phyloP scores from a whole-genome alignment of 2,797 vertebrate genomes.

The Eulemur coronatus region DNA sequence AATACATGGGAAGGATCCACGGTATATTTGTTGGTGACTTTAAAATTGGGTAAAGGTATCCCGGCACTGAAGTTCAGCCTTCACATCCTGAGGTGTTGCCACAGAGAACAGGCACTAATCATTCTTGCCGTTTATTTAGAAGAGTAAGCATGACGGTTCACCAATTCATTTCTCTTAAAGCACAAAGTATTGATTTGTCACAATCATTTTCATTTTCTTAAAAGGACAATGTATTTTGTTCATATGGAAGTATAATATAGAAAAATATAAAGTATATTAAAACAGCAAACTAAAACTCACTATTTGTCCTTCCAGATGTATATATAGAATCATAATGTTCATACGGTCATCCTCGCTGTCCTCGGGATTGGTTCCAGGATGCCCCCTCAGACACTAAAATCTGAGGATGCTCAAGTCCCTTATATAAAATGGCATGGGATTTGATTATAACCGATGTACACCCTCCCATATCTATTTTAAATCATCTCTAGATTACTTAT shows the following conservation, averaged over 20 bases:
- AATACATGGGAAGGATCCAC: not conserved
- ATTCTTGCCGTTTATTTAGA: constrained; percentile 25
- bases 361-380: not conserved
- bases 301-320: not conserved
- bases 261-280: constrained; percentile 20
- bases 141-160: not conserved
- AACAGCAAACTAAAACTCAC: not conserved
- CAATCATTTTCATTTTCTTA: constrained; percentile 13
- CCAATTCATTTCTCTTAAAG: not conserved
- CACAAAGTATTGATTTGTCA: not conserved
- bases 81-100: not conserved
- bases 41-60: not conserved
- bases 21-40: not conserved
- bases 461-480: not conserved
- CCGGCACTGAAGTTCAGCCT: not conserved
- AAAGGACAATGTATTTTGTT: not conserved
- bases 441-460: not conserved
- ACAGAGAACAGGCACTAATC: not conserved
- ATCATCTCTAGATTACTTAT: not conserved
- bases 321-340: not conserved
- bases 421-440: not conserved
- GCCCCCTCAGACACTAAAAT: not conserved
- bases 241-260: not conserved
- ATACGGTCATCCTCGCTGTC: not conserved
- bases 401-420: not conserved